These are phyloP conservation scores for Chionodraco myersi DNA, from an alignment of 2,113 vertebrate species.

Conservation along the genomic window DNA sequence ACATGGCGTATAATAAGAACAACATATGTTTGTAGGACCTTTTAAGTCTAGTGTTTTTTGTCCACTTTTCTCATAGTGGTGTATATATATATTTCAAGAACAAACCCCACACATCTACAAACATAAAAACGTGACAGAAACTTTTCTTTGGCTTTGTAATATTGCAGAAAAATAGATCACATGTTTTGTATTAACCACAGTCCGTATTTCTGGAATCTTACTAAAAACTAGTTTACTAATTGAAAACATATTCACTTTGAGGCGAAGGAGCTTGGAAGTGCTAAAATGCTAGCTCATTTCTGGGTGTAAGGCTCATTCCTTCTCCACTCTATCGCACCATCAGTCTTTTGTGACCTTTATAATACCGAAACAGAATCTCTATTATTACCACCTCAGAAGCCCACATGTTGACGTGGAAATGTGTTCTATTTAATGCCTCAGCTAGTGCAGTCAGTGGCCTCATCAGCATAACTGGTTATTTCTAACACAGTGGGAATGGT, in stretches of 20 bases:
- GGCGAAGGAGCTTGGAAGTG: too few species aligned
- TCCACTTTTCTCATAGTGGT: not conserved
- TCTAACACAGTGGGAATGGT: conserved; percentile 14
- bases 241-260: too few species aligned
- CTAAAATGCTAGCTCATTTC: too few species aligned
- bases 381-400: not conserved
- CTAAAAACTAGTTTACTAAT: too few species aligned
- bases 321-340: not conserved
- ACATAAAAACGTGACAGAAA: not conserved
- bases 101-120: too few species aligned
- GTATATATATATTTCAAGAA: too few species aligned
- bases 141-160: not conserved
- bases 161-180: too few species aligned
- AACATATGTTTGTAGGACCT: not conserved
- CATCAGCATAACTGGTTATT: conserved; percentile 26
- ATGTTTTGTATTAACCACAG: too few species aligned
- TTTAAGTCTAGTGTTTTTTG: not conserved
- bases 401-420: conserved; percentile 11
- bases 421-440: conserved; percentile 13
- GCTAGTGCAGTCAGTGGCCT: conserved; percentile 35
- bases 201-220: too few species aligned
- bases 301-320: too few species aligned
- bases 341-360: not conserved
- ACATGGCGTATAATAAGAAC: not conserved
- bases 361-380: not conserved